Base-by-base conservation (phyloP, 2,797 vertebrate genomes). In the Triplophysa bombifrons region DNA sequence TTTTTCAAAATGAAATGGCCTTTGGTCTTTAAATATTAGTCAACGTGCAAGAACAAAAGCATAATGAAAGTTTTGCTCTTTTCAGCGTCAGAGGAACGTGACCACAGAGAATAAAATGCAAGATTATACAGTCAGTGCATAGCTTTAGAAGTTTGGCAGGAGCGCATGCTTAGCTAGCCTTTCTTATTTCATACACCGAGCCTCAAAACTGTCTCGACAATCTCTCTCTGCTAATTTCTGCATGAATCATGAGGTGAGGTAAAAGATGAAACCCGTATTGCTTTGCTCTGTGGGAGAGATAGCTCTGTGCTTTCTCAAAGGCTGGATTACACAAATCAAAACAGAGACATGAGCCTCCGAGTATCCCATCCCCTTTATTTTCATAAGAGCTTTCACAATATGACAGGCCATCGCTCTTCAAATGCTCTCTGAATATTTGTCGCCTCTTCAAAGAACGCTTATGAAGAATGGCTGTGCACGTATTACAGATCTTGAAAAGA, bases 151-250 rank as follows among this genome's bases (percentile, higher is more conserved):
- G 44, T 58, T 50, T 83, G 75, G 72, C 63, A 78, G 61, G 64
- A 72, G 68, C 8, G 17, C 55, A 19, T 58, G 12, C 48, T 63
- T 17, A 46, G 25, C 27, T 55, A 78, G 56, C 53, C 75, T 50
- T 68, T 56, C 64, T 63, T 80, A 80, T 82, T 84, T 82, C 70
- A 82, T 51, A 58, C 12, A 3, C 20, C 70, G 46, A 58, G 46
- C 38, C 71, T 46, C 48, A 78, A 48, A 64, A 60, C 79, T 48
- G 71, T 71, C 67, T 72, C 74, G 11, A 65, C 71, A 75, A 44
- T 74, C 74, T 71, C 77, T 70, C 70, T 82, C 48, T 20, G 76
- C 77, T 82, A 71, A 84, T 82, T 79, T 82, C 72, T 66, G 66
- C 19, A 75, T 77, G 80, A 82, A 74, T 82, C 65, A 82, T 74